phyloP scores from a whole-genome alignment of 2,797 vertebrate genomes.

The Macrochelys suwanniensis region DNA sequence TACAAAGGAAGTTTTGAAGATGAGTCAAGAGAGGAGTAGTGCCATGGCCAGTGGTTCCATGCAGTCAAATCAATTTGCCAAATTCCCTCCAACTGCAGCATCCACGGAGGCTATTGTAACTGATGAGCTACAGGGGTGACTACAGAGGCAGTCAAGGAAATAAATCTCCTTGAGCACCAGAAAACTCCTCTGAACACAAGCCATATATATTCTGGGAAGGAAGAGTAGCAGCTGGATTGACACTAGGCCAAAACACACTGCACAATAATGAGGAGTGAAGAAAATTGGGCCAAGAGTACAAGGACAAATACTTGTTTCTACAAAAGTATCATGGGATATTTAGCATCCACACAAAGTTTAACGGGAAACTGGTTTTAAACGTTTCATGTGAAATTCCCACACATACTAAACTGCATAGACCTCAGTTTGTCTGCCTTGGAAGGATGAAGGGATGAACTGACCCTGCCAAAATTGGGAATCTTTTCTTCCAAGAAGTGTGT shows the following conservation, averaged over 20 bases:
- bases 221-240: slow-evolving; percentile 24
- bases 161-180: slow-evolving; percentile 31
- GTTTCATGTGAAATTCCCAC: background rate
- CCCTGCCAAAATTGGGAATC: background rate
- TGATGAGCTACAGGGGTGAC: slow-evolving; percentile 15
- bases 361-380: slow-evolving; percentile 19
- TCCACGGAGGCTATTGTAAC: slow-evolving; percentile 42
- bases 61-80: slow-evolving; percentile 17
- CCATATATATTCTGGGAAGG: slow-evolving; percentile 20
- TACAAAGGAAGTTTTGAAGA: background rate
- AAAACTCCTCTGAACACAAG: slow-evolving; percentile 42
- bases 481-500: background rate
- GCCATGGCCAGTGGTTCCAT: background rate
- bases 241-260: background rate
- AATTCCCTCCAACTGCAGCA: slow-evolving; percentile 50
- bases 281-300: background rate
- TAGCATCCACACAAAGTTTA: background rate
- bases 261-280: background rate
- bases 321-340: background rate
- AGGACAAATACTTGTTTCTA: background rate
- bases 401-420: background rate
- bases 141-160: slow-evolving; percentile 48
- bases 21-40: slow-evolving; percentile 30
- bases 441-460: background rate
- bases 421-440: background rate